Percentiles rank a stretch among this genome's conserved stretches.
These are phyloP conservation scores for Ceratosolen solmsi DNA, from an alignment of 1,140 invertebrate genomes.

Conservation along the genomic window DNA sequence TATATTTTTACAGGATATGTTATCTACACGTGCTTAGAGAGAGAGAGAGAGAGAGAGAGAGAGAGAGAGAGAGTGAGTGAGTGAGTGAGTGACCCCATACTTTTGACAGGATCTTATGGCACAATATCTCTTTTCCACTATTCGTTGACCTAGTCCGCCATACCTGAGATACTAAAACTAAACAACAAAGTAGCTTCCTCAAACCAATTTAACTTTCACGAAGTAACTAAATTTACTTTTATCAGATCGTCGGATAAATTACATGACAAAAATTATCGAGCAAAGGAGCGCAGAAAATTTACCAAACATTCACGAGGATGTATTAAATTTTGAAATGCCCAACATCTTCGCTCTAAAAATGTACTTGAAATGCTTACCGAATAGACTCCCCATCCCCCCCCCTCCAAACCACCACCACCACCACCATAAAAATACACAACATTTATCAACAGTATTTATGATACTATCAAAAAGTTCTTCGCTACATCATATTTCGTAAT, in stretches of 20 bases:
- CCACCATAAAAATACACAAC: not conserved
- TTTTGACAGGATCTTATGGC: not conserved
- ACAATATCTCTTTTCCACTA: not conserved
- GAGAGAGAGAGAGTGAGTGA: too few species aligned
- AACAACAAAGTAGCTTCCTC: conserved; percentile 10
- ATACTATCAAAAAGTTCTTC: conserved; percentile 22
- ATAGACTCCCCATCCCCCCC: not conserved
- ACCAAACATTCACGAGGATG: not conserved
- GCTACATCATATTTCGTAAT: conserved; percentile 13
- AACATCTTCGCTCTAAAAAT: not conserved
- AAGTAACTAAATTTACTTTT: conserved; percentile 22
- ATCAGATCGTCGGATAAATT: not conserved
- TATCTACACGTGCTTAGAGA: too few species aligned
- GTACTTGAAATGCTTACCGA: not conserved
- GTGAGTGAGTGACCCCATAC: too few species aligned
- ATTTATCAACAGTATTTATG: conserved; percentile 19
- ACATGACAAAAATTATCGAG: not conserved
- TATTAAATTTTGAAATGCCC: not conserved
- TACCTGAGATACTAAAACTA: conserved; percentile 17
- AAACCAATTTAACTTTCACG: conserved; percentile 19
- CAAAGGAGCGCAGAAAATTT: not conserved
- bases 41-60: too few species aligned
- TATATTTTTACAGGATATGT: too few species aligned
- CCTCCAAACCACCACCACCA: too few species aligned
- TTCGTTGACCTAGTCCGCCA: conserved; percentile 10